phyloP scores from a whole-genome alignment of 2,113 vertebrate genomes.

The Sceloporus tristichus region DNA sequence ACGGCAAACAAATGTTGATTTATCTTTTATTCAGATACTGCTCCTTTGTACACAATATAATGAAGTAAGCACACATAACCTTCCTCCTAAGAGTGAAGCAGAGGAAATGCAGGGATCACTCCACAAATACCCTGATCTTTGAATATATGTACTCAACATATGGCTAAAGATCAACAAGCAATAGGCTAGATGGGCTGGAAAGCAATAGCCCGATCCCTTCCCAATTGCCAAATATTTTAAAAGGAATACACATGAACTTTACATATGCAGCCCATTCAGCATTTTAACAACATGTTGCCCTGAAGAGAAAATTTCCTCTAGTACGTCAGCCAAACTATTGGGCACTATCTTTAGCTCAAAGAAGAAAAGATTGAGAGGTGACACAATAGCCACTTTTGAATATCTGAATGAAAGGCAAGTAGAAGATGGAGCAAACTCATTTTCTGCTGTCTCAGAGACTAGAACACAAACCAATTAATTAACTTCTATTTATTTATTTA shows the following conservation, averaged over 20 bases:
- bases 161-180: background rate
- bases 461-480: no score
- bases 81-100: background rate
- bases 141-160: background rate
- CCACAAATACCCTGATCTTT: background rate
- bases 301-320: background rate
- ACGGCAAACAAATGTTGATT: conserved; percentile 20
- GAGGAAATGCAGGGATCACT: background rate
- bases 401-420: no score
- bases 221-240: background rate
- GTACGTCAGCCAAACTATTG: background rate
- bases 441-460: no score
- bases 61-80: background rate
- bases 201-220: background rate
- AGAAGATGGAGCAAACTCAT: no score
- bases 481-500: no score
- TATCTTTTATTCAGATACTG: conserved; percentile 5
- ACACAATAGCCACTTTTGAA: no score
- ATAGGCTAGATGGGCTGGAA: background rate
- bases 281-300: background rate
- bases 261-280: background rate
- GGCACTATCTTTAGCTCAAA: no score
- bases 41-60: background rate
- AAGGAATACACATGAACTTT: background rate
- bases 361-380: no score